These are phyloP conservation scores for Leistus spinibarbis DNA, from an alignment of 2,888 invertebrate genomes.

Conservation along the genomic window DNA sequence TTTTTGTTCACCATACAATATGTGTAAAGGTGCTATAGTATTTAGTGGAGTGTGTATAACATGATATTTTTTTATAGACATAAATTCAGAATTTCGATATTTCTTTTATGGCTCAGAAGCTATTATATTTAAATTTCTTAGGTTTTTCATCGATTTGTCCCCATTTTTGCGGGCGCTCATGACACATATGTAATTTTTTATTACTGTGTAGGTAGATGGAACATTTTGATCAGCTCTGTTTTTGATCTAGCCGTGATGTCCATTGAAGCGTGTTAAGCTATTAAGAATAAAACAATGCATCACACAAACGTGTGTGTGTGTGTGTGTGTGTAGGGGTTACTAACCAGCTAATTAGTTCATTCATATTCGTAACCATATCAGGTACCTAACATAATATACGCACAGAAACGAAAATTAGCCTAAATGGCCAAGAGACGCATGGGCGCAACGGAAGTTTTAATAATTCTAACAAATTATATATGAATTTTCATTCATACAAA, in stretches of 20 bases:
- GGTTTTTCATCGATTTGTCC: no score
- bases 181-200: no score
- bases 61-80: no score
- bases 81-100: no score
- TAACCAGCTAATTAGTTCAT: slow-evolving; percentile 38
- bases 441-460: background rate
- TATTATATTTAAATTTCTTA: no score
- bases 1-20: no score
- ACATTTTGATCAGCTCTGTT: slow-evolving; percentile 25
- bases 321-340: slow-evolving; percentile 25
- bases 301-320: background rate
- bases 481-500: background rate
- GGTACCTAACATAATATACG: slow-evolving; percentile 5
- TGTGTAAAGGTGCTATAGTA: no score
- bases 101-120: no score
- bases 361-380: slow-evolving; percentile 34
- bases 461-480: background rate
- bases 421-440: background rate
- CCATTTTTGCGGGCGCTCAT: no score
- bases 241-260: slow-evolving; percentile 32
- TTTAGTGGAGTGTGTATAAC: no score
- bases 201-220: background rate
- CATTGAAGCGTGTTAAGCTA: slow-evolving; percentile 33
- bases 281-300: slow-evolving; percentile 35
- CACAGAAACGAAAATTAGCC: background rate